Evolutionary conservation across 1,140 invertebrate genomes (phyloP), one percentile per base, ranked within the genome.

Genomic region (Akabosia matsudoensis): DNA sequence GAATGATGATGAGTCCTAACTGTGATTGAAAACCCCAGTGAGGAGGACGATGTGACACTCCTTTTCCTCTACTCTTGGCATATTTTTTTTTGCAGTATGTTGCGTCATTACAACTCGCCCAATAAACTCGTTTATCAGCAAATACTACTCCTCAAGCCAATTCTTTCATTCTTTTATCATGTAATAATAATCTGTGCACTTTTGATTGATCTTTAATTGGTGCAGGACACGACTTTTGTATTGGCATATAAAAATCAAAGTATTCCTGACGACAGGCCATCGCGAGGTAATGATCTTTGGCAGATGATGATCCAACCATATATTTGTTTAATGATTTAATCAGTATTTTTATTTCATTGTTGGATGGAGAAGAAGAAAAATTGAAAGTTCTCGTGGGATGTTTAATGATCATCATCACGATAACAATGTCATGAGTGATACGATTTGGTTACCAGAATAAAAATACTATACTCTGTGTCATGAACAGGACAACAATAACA

Each of bases 171-270:
- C n/a, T n/a, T n/a, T n/a, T n/a, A n/a, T n/a, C n/a, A n/a, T n/a
- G n/a, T n/a, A n/a, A n/a, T n/a, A n/a, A n/a, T n/a, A n/a, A n/a
- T n/a, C n/a, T n/a, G n/a, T n/a, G n/a, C n/a, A n/a, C n/a, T n/a
- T 67, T 67, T 67, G 26, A 67, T 67, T 4, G 61, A 31, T 67
- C 24, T 31, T 22, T 67, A 67, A 67, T 67, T 67, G 61, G 61
- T 67, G 3, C 61, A 67, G 3, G 54, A 61, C 14, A 61, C 4
- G 54, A 16, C 4, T 45, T 7, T 45, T 10, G 37, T 18, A 24
- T 13, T 22, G n/a, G 28, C 26, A 30, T 24, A 67, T 24, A 67
- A 30, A 31, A 30, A n/a, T 30, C 28, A 18, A 45, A 67, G 24
- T 30, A 67, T 7, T n/a, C n/a, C n/a, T n/a, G n/a, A 61, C 4